Evolutionary conservation across 2,888 invertebrate genomes (phyloP).

Genomic region (Drosophila tripunctata): DNA sequence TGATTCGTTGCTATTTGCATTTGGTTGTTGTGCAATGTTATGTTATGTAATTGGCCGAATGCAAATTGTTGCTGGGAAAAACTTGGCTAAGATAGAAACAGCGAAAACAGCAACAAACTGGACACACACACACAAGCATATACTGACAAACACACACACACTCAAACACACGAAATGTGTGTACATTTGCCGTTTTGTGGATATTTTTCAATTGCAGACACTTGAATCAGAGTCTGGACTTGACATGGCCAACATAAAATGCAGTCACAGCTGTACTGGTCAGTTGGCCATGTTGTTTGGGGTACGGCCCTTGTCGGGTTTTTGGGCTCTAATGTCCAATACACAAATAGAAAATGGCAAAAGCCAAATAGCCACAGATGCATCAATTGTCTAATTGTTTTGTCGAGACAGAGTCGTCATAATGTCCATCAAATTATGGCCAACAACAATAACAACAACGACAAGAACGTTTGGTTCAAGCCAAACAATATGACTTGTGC

Average conservation of each 20-base stretch:
- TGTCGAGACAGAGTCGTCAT: constrained; percentile 76
- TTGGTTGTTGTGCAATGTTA: background rate
- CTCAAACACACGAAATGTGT: constrained; percentile 30
- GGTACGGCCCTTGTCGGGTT: constrained; percentile 68
- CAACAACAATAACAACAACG: constrained; percentile 1
- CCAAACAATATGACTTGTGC: constrained; percentile 14
- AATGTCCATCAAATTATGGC: constrained; percentile 70
- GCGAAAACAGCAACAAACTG: constrained; percentile 39
- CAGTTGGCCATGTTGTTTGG: constrained; percentile 22
- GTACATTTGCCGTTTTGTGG: constrained; percentile 30
- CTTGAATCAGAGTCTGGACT: constrained; percentile 49
- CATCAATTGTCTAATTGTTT: constrained; percentile 79
- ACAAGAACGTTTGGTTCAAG: background rate
- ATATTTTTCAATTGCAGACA: constrained; percentile 58
- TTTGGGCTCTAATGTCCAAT: constrained; percentile 28
- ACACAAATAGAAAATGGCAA: constrained; percentile 58
- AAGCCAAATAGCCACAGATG: constrained; percentile 57
- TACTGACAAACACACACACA: constrained; percentile 6
- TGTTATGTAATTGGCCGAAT: constrained; percentile 8
- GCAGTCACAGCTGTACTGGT: constrained; percentile 44
- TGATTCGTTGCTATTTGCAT: background rate
- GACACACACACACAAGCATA: constrained; percentile 10
- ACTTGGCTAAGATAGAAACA: constrained; percentile 44
- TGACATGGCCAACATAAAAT: constrained; percentile 70
- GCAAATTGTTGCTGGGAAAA: constrained; percentile 4